Evolutionary conservation across 1,140 invertebrate species (phyloP).

Genomic region (Aricia agestis): DNA sequence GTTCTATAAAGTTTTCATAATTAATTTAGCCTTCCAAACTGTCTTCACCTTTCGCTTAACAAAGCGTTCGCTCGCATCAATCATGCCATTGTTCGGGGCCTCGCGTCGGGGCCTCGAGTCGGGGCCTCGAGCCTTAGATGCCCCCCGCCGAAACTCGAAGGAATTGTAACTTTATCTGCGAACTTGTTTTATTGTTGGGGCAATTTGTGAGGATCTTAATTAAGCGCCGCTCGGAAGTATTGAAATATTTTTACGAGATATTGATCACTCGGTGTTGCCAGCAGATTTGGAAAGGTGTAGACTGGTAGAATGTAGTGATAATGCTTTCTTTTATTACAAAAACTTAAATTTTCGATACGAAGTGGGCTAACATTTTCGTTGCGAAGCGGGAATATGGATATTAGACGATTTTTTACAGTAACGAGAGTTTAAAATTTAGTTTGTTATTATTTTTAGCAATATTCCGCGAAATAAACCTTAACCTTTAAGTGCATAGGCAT

Average conservation of each 20-base stretch:
- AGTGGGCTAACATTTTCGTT: too few relatives aligned
- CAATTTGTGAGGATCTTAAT: conserved; percentile 24
- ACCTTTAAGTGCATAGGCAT: too few relatives aligned
- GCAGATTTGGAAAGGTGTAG: too few relatives aligned
- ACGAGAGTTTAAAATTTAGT: too few relatives aligned
- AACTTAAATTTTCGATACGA: too few relatives aligned
- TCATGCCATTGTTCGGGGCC: background rate
- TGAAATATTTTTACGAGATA: background rate
- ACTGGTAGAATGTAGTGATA: too few relatives aligned
- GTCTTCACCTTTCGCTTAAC: conserved; percentile 28
- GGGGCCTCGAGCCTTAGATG: conserved; percentile 16
- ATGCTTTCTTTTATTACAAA: too few relatives aligned
- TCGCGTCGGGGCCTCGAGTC: conserved; percentile 6
- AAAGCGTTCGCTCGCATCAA: conserved; percentile 27
- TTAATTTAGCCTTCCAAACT: conserved; percentile 24
- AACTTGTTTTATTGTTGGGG: conserved; percentile 33
- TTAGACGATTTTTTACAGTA: too few relatives aligned
- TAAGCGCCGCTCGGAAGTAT: conserved; percentile 1
- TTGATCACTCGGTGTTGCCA: background rate
- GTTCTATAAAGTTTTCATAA: conserved; percentile 23
- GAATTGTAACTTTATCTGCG: conserved; percentile 33
- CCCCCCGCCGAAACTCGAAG: conserved; percentile 31
- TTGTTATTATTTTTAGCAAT: too few relatives aligned
- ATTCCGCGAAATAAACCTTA: too few relatives aligned
- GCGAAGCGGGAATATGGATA: too few relatives aligned